phyloP scores from a whole-genome alignment of 2,888 invertebrate genomes.

The Pseudococcus jackbeardsleyi region DNA sequence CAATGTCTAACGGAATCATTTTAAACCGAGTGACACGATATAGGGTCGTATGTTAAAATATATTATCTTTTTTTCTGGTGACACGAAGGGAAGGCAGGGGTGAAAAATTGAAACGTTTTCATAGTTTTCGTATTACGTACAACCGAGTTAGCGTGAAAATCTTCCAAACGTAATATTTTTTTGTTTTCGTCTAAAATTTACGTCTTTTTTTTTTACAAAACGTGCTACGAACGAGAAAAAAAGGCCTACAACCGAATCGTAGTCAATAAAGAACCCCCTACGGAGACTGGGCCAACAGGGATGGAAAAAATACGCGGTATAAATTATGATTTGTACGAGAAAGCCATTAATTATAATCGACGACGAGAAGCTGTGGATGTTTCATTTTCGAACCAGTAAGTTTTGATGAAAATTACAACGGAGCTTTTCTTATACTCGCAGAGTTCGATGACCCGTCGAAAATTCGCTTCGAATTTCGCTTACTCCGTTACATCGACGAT shows the following conservation, averaged over 20 bases:
- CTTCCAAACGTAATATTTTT: not conserved
- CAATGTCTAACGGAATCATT: slow-evolving; percentile 5
- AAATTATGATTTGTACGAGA: slow-evolving; percentile 34
- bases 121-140: not conserved
- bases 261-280: not conserved
- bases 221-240: not conserved
- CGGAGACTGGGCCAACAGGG: not conserved
- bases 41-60: not conserved
- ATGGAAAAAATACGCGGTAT: slow-evolving; percentile 1
- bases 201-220: not conserved
- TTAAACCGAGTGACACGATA: slow-evolving; percentile 19
- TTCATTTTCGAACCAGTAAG: slow-evolving; percentile 4
- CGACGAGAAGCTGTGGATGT: slow-evolving; percentile 9
- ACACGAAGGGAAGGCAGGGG: not conserved
- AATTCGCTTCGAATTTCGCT: slow-evolving; percentile 28
- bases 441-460: slow-evolving; percentile 33
- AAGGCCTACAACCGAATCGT: not conserved
- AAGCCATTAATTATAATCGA: slow-evolving; percentile 44
- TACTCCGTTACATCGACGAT: slow-evolving; percentile 25
- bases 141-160: not conserved
- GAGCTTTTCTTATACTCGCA: not conserved
- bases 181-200: slow-evolving; percentile 13
- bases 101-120: slow-evolving; percentile 39
- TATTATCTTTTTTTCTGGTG: not conserved
- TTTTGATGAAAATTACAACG: slow-evolving; percentile 25